phyloP scores from a whole-genome alignment of 2,888 invertebrate genomes.

The Sturmia bella region DNA sequence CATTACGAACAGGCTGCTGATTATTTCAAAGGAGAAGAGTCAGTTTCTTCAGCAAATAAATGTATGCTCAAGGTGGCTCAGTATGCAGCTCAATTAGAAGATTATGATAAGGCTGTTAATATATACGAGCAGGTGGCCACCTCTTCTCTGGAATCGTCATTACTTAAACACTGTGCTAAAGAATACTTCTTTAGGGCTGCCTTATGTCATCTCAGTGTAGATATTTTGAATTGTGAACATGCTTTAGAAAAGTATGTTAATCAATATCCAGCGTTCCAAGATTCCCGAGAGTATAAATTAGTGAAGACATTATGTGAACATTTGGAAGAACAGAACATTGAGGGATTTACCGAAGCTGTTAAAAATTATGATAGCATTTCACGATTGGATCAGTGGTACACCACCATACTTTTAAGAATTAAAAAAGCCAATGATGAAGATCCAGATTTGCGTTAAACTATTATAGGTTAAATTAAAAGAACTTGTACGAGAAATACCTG shows the following conservation, averaged over 20 bases:
- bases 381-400: conserved; percentile 98
- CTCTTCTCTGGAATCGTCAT: conserved; percentile 95
- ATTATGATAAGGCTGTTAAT: conserved; percentile 97
- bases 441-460: conserved; percentile 88
- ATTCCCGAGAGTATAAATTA: conserved; percentile 97
- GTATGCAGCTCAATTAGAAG: conserved; percentile 97
- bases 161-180: conserved; percentile 98
- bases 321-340: conserved; percentile 96
- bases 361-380: conserved; percentile 98
- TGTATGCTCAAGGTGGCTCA: conserved; percentile 98
- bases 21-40: conserved; percentile 98
- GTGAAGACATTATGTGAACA: conserved; percentile 94
- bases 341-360: conserved; percentile 96
- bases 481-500: conserved; percentile 8
- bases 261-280: conserved; percentile 97
- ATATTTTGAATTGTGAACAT: conserved; percentile 95
- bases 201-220: conserved; percentile 97
- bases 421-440: conserved; percentile 94
- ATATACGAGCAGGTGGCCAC: conserved; percentile 98
- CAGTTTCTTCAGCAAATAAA: conserved; percentile 98
- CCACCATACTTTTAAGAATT: conserved; percentile 95
- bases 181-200: conserved; percentile 99
- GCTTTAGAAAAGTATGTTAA: conserved; percentile 96
- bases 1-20: conserved; percentile 99
- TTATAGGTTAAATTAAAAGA: conserved; percentile 4